phyloP scores from a whole-genome alignment of 2,797 vertebrate species.

The Scolopax bukidnonensis region DNA sequence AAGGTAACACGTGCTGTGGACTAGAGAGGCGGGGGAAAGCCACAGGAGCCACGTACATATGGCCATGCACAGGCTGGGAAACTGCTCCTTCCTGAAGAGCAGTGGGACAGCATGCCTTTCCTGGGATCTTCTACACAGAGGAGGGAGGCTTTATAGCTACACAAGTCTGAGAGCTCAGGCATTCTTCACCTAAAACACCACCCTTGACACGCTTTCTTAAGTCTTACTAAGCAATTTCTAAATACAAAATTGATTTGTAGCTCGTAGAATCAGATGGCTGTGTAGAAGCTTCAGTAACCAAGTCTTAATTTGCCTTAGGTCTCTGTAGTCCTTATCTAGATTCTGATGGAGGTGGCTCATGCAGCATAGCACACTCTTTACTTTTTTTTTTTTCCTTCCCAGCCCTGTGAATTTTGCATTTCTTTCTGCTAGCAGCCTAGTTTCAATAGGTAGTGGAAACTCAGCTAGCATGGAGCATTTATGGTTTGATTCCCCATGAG shows the following conservation, averaged over 20 bases:
- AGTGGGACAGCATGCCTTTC: neutral
- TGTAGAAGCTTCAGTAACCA: neutral
- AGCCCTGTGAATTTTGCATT: neutral
- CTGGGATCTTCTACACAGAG: neutral
- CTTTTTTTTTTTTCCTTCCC: neutral
- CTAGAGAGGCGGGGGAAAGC: neutral
- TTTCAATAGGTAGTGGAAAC: neutral
- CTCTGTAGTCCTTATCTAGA: neutral
- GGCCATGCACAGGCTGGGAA: neutral
- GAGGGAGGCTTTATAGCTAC: neutral
- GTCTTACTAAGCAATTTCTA: neutral
- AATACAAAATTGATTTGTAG: neutral
- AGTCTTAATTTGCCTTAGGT: neutral
- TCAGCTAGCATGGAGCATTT: neutral
- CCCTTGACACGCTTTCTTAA: neutral
- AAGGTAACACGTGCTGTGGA: constrained; percentile 74
- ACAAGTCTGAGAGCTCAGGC: neutral
- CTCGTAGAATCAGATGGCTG: neutral
- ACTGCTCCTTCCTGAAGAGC: neutral
- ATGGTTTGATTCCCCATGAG: neutral
- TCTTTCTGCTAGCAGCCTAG: neutral
- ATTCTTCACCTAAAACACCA: neutral
- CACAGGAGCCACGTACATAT: fast-evolving
- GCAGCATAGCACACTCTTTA: neutral
- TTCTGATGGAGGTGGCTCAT: neutral